Percentiles rank a stretch among this genome's conserved stretches.
Conservation (phyloP, 2,888 invertebrate species). For the Melangyna quadrimaculata region DNA sequence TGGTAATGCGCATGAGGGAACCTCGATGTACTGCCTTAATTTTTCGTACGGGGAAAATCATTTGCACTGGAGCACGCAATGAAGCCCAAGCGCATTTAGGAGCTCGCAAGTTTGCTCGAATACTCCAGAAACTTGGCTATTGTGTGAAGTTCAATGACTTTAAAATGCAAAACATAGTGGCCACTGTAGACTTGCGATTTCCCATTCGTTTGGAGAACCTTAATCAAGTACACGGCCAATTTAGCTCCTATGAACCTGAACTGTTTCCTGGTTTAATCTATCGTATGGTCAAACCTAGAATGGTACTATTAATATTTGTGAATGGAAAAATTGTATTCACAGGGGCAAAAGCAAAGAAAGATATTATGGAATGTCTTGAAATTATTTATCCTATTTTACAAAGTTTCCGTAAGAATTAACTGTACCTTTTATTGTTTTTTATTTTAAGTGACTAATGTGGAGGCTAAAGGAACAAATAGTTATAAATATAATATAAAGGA, state of each 20-base stretch:
- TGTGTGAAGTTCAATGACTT: conserved; percentile 89
- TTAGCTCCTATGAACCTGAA: conserved; percentile 97
- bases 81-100: conserved; percentile 90
- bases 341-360: conserved; percentile 92
- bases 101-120: conserved; percentile 90
- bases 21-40: conserved; percentile 89
- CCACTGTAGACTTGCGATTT: conserved; percentile 88
- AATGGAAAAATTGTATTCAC: conserved; percentile 99
- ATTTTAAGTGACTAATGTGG: too few relatives aligned
- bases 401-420: conserved; percentile 91
- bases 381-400: conserved; percentile 97
- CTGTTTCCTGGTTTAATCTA: conserved; percentile 99
- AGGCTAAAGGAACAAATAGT: too few relatives aligned
- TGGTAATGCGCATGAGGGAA: conserved; percentile 91
- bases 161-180: conserved; percentile 90
- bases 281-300: conserved; percentile 96
- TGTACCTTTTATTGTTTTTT: background rate
- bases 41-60: conserved; percentile 89
- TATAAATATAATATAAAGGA: too few relatives aligned
- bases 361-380: conserved; percentile 95
- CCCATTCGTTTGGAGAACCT: conserved; percentile 88
- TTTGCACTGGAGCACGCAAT: conserved; percentile 90
- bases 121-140: conserved; percentile 91
- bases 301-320: conserved; percentile 98
- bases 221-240: conserved; percentile 89